phyloP scores from a whole-genome alignment of 2,797 vertebrate species.

The Notolepis coatsorum region DNA sequence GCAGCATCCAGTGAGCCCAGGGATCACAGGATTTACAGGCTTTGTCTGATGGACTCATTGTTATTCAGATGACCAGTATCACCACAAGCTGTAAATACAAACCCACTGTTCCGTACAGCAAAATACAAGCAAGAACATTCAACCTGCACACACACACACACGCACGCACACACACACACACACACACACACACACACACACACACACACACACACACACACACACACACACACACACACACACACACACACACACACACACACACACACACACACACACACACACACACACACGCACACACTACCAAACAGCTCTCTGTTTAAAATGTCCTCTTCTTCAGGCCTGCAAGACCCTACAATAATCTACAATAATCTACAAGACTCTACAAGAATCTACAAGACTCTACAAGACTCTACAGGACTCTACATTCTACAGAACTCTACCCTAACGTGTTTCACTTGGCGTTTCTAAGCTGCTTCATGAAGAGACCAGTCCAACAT shows the following conservation, averaged over 20 bases:
- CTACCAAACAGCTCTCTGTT: conserved; percentile 43
- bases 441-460: too few relatives aligned
- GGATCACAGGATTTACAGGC: conserved; percentile 60
- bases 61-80: conserved; percentile 22
- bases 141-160: neutral
- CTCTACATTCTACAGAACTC: too few relatives aligned
- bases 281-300: neutral
- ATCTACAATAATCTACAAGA: too few relatives aligned
- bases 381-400: too few relatives aligned
- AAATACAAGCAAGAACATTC: neutral
- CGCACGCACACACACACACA: neutral
- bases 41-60: conserved; percentile 57
- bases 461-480: too few relatives aligned
- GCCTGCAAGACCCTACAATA: too few relatives aligned
- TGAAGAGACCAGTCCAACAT: too few relatives aligned
- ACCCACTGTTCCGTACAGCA: conserved; percentile 9
- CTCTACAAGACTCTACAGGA: too few relatives aligned
- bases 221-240: neutral
- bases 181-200: neutral
- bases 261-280: neutral
- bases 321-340: neutral
- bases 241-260: neutral
- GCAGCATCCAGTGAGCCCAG: conserved; percentile 26
- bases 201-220: neutral
- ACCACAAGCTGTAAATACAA: conserved; percentile 10